Percentiles rank a stretch among this genome's conserved stretches.
phyloP scores from a whole-genome alignment of 2,888 invertebrate genomes.

The Biston betularia region DNA sequence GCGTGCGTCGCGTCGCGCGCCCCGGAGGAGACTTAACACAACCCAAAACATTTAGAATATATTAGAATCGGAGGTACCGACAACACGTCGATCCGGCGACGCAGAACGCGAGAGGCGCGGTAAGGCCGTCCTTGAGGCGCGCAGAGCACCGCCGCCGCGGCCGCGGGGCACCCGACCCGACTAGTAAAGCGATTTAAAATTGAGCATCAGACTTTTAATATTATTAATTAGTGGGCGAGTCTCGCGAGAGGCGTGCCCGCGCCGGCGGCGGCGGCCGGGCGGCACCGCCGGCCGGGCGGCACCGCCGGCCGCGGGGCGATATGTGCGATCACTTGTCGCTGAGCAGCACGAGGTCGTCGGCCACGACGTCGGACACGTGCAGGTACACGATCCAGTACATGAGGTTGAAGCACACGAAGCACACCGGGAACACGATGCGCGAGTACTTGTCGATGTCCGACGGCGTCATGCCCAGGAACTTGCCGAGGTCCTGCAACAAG shows the following conservation, averaged over 20 bases:
- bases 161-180: constrained; percentile 34
- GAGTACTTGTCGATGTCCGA: constrained; percentile 99
- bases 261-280: neutral
- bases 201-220: constrained; percentile 59
- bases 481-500: constrained; percentile 92
- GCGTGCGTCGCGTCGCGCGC: constrained; percentile 8
- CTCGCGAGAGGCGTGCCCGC: constrained; percentile 19
- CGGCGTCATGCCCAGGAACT: constrained; percentile 94
- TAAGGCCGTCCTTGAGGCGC: no score
- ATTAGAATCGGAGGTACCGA: constrained; percentile 12
- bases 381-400: constrained; percentile 98
- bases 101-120: constrained; percentile 7
- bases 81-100: constrained; percentile 17
- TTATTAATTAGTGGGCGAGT: constrained; percentile 38
- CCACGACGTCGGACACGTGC: constrained; percentile 96
- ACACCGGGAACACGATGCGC: constrained; percentile 97
- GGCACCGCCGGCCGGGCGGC: neutral
- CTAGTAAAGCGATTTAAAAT: constrained; percentile 48
- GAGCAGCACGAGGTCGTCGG: constrained; percentile 94
- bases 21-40: constrained; percentile 19
- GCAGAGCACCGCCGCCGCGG: constrained; percentile 11
- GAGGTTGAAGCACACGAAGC: constrained; percentile 98
- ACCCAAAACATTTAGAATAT: constrained; percentile 22
- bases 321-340: constrained; percentile 67
- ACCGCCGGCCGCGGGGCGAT: constrained; percentile 2